Conservation (phyloP, 2,888 invertebrate species). For the Drosophila pseudotakahashii region DNA sequence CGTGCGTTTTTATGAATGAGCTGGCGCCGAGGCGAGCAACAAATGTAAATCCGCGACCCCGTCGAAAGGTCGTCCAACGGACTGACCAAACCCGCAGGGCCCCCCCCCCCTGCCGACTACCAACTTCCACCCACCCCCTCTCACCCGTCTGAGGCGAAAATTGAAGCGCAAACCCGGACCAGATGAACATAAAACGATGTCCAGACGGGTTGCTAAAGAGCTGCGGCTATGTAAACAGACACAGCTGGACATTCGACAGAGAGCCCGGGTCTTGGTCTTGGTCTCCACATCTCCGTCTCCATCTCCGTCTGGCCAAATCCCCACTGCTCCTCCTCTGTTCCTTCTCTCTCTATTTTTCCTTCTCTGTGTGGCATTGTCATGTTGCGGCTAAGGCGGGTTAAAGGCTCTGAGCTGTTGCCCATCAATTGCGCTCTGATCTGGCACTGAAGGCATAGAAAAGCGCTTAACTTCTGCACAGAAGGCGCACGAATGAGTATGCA, state of each 20-base stretch:
- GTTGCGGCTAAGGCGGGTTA: constrained; percentile 50
- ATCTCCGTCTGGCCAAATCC: constrained; percentile 13
- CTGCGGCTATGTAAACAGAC: constrained; percentile 73
- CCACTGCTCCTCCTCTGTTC: not conserved
- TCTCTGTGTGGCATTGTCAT: constrained; percentile 30
- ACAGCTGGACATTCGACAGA: constrained; percentile 61
- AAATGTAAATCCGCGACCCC: constrained; percentile 73
- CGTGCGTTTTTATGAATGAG: constrained; percentile 78
- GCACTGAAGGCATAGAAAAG: constrained; percentile 40
- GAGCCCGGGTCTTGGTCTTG: constrained; percentile 4
- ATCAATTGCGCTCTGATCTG: constrained; percentile 52
- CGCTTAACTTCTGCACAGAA: constrained; percentile 37
- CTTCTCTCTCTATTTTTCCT: not conserved
- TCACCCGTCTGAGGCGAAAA: constrained; percentile 56
- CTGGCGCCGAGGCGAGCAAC: constrained; percentile 52
- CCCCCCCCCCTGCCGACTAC: not conserved
- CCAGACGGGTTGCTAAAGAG: constrained; percentile 59
- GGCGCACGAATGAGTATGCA: constrained; percentile 14
- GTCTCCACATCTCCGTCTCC: not conserved
- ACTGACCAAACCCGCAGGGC: constrained; percentile 36
- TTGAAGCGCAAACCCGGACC: constrained; percentile 52
- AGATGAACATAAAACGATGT: constrained; percentile 38
- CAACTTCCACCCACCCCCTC: not conserved
- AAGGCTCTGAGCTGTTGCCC: constrained; percentile 38
- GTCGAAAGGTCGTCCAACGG: constrained; percentile 58